Conservation (phyloP, 2,888 invertebrate genomes). For the Venusia cambrica region DNA sequence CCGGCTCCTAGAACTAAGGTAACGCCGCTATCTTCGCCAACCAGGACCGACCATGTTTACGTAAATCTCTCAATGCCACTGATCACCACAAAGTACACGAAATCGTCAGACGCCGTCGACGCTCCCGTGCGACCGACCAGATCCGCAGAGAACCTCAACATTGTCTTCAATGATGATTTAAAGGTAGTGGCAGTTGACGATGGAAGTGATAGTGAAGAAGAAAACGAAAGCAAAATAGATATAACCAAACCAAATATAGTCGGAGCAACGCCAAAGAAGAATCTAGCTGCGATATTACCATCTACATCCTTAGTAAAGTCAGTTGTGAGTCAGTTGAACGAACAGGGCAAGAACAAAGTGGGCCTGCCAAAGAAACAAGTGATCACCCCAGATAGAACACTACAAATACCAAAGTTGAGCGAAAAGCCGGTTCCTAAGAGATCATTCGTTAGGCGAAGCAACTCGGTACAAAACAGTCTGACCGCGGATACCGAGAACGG, state of each 20-base stretch:
- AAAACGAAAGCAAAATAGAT: slow-evolving; percentile 16
- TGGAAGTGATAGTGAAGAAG: slow-evolving; percentile 34
- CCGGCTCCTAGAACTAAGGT: slow-evolving; percentile 81
- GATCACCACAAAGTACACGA: slow-evolving; percentile 52
- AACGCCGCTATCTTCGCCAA: slow-evolving; percentile 55
- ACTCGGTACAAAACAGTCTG: slow-evolving; percentile 66
- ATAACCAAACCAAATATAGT: slow-evolving; percentile 65
- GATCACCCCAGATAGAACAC: slow-evolving; percentile 67
- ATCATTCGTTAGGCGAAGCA: slow-evolving; percentile 63
- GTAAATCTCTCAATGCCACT: slow-evolving; percentile 80
- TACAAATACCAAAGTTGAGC: slow-evolving; percentile 75
- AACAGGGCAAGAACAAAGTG: slow-evolving; percentile 62
- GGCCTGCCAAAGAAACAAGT: slow-evolving; percentile 67
- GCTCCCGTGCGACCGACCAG: slow-evolving; percentile 59
- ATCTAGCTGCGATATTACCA: slow-evolving; percentile 53
- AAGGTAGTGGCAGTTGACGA: slow-evolving; percentile 34
- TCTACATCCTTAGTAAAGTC: slow-evolving; percentile 73
- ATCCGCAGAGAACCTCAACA: slow-evolving; percentile 60
- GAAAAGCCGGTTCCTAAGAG: slow-evolving; percentile 76
- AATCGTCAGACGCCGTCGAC: slow-evolving; percentile 57
- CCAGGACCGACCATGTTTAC: slow-evolving; percentile 79
- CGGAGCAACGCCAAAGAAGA: slow-evolving; percentile 68
- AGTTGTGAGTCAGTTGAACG: slow-evolving; percentile 64
- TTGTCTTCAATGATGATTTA: slow-evolving; percentile 30
- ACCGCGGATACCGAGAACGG: slow-evolving; percentile 55